Base-by-base conservation (phyloP, 2,888 invertebrate species). In the Timema cristinae region DNA sequence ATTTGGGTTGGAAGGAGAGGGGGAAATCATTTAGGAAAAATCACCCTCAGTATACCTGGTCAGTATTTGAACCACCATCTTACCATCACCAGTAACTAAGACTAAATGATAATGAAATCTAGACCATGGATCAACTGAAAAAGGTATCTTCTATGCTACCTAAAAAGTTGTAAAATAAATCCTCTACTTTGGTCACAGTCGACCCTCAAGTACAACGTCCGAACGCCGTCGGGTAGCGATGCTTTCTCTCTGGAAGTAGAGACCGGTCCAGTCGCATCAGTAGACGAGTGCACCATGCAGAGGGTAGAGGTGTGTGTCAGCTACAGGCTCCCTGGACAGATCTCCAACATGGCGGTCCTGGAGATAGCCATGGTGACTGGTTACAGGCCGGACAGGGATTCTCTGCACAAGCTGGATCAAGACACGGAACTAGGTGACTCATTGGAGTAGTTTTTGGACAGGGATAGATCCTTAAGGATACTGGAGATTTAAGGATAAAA, bases 321-420 rank as follows among this genome's bases (percentile, higher is more conserved):
- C 9, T 74, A 71, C 70, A 75, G 74, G 63, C 77, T 82, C 73
- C 79, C 83, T 6, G 85, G 85, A 73, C 83, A 82, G 73, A 82
- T 84, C 56, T 85, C 88, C 47, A 88, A 88, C 85, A 88, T 88
- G 88, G 86, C 87, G 50, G 82, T 88, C 13, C 79, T 88, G 76
- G 90, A 90, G 78, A 83, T 90, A 48, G 81, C 83, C 0, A 83
- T 90, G 78, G 89, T 90, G 9, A 87, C 88, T 5, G 90, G 90
- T 0, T 90, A 85, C 77, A 84, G 85, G 8, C 87, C 88, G 0
- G 89, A 89, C 76, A 85, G 87, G 7, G 80, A 84, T 0, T 83
- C 85, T 0, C 81, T 90, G 1, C 87, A 88, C 78, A 79, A 82
- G 10, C 83, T 89, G 49, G 81, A 88, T 0, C 82, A 66, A 10